Percentiles rank a stretch among this genome's conserved stretches.
These are phyloP conservation scores for Cynocephalus volans DNA, from an alignment of 2,113 vertebrate genomes.

Conservation along the genomic window DNA sequence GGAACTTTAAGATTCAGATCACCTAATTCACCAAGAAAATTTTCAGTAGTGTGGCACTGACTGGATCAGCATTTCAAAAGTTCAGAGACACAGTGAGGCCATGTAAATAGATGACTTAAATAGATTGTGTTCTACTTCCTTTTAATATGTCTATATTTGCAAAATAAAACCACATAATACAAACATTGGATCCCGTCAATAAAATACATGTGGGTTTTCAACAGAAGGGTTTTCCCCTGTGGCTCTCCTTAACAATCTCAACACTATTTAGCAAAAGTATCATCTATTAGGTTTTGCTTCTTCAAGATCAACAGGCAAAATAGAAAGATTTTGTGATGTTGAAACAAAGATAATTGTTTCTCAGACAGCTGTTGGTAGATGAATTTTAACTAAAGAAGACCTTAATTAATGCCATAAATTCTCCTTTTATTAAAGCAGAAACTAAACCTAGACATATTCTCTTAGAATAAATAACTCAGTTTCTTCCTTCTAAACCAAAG, in stretches of 20 bases:
- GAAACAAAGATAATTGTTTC: neutral
- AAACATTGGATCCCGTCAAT: neutral
- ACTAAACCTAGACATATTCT: neutral
- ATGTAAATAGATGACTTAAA: neutral
- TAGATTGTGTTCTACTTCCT: neutral
- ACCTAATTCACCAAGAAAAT: neutral
- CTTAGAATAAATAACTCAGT: neutral
- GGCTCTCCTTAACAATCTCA: neutral
- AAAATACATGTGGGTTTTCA: neutral
- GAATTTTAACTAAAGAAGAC: conserved; percentile 26
- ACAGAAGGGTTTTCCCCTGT: neutral
- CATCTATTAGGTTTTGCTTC: neutral
- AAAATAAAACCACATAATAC: neutral
- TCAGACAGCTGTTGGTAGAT: conserved; percentile 5
- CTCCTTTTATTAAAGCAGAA: conserved; percentile 54
- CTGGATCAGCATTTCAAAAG: neutral
- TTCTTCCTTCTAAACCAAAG: conserved; percentile 21
- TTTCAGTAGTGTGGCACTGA: neutral
- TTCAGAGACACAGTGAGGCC: neutral
- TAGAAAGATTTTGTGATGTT: neutral
- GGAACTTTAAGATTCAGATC: neutral
- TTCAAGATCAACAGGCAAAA: neutral
- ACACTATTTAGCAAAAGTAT: neutral
- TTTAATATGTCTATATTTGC: conserved; percentile 11
- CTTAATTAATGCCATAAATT: conserved; percentile 43